Evolutionary conservation across 2,888 invertebrate species (phyloP).

Genomic region (Colostygia pectinataria): DNA sequence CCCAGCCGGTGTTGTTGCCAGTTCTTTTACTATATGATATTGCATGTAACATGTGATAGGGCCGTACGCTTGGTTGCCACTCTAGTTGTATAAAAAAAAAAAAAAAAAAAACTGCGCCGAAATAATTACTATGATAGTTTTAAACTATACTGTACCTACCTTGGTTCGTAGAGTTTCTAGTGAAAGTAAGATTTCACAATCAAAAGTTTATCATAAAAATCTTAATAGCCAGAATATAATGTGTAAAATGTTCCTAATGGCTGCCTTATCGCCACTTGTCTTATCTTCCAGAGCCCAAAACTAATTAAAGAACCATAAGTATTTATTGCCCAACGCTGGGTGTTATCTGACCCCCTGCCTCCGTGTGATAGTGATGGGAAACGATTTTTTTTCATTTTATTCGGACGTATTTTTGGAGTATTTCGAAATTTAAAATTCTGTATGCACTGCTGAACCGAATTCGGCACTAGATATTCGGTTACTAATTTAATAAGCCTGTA

Average conservation of each 20-base stretch:
- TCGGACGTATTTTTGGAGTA: no score
- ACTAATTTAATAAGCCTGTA: no score
- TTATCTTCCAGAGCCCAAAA: slow-evolving; percentile 23
- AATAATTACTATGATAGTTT: no score
- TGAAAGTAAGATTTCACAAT: neutral
- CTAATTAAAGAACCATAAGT: slow-evolving; percentile 26
- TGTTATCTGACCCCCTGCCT: slow-evolving; percentile 21
- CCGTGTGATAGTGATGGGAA: slow-evolving; percentile 6
- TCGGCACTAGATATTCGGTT: no score
- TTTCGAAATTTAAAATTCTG: no score
- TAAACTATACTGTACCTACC: no score
- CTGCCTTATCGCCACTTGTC: slow-evolving; percentile 24
- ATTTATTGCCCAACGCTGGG: slow-evolving; percentile 21
- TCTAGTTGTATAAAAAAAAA: neutral
- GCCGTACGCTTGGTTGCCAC: no score
- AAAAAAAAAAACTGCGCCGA: neutral
- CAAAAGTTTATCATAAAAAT: slow-evolving; percentile 7
- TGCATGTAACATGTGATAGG: no score
- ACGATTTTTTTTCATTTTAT: no score
- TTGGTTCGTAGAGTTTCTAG: neutral
- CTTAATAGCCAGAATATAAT: slow-evolving; percentile 13
- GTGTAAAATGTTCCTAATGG: slow-evolving; percentile 20
- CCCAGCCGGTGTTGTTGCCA: no score
- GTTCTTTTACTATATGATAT: no score
- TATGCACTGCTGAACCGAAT: no score